These are phyloP conservation scores for Holocentrus rufus DNA, from an alignment of 2,797 vertebrate genomes.

Conservation along the genomic window DNA sequence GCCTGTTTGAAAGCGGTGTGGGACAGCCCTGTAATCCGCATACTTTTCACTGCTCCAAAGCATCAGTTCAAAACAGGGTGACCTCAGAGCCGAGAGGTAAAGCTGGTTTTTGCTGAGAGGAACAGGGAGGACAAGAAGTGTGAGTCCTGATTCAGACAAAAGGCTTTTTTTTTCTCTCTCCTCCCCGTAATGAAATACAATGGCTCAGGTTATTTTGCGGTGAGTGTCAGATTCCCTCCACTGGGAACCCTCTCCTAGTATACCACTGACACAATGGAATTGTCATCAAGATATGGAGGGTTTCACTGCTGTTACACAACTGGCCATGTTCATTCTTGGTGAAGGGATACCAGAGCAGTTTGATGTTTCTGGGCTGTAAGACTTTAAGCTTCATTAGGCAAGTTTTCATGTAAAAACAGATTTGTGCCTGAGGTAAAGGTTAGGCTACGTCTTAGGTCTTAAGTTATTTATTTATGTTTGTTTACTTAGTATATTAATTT, in stretches of 20 bases:
- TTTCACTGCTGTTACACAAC: neutral
- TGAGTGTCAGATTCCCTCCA: slow-evolving; percentile 32
- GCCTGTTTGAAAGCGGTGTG: neutral
- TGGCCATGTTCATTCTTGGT: no score
- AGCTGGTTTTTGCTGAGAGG: slow-evolving; percentile 24
- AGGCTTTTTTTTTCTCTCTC: neutral
- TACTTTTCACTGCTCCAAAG: slow-evolving; percentile 25
- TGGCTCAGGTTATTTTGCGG: neutral
- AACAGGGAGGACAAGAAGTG: slow-evolving; percentile 31
- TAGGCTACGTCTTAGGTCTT: no score
- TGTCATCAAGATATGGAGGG: slow-evolving; percentile 13
- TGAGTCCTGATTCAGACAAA: neutral
- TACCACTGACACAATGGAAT: slow-evolving; percentile 12
- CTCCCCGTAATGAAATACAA: slow-evolving; percentile 22
- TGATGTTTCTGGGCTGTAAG: no score
- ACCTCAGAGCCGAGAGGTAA: neutral
- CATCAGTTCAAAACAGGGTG: neutral
- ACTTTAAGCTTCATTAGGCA: no score
- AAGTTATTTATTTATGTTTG: no score
- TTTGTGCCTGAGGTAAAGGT: no score
- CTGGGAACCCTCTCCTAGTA: neutral
- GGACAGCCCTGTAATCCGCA: neutral
- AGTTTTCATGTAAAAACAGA: no score
- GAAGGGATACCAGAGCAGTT: no score
- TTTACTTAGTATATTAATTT: no score